A percentile compares a stretch with the other conserved stretches of the same genome.
These are phyloP conservation scores for Premnoplex brunnescens DNA, from an alignment of 2,797 vertebrate species.

Conservation along the genomic window DNA sequence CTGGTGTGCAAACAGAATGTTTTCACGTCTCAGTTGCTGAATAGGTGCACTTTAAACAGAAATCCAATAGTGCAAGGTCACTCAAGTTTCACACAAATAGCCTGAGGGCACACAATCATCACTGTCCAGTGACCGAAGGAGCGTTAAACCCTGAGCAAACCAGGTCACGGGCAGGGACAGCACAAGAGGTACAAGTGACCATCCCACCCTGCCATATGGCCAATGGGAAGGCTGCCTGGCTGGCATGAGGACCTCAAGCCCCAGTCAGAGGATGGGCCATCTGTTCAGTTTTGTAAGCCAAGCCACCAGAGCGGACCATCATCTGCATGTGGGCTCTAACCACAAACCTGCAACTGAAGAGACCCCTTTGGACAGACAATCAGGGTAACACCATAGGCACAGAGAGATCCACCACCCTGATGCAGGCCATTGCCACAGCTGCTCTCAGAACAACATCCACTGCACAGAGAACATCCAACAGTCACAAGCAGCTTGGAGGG, in stretches of 20 bases:
- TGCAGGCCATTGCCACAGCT: not conserved
- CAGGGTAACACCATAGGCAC: accelerated
- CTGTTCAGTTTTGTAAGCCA: not conserved
- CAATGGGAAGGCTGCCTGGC: not conserved
- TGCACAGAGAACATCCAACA: accelerated
- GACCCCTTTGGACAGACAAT: accelerated
- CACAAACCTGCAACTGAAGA: accelerated
- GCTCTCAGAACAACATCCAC: not conserved
- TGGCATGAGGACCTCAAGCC: not conserved
- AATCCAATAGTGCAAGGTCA: not conserved
- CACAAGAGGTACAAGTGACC: not conserved
- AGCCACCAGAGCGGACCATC: not conserved
- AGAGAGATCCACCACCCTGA: not conserved
- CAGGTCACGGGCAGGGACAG: not conserved
- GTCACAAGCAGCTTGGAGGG: not conserved
- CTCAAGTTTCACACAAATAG: not conserved
- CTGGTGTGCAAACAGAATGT: not conserved
- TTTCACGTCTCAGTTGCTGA: not conserved
- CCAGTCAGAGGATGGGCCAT: not conserved
- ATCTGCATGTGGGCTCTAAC: accelerated
- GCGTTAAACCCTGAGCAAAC: not conserved
- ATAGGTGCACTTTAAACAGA: not conserved
- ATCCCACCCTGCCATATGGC: not conserved
- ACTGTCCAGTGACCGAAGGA: not conserved
- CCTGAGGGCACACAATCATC: not conserved